Percentiles rank a stretch among this genome's conserved stretches.
Conservation (phyloP, 2,888 invertebrate genomes). For the Dolomedes plantarius region DNA sequence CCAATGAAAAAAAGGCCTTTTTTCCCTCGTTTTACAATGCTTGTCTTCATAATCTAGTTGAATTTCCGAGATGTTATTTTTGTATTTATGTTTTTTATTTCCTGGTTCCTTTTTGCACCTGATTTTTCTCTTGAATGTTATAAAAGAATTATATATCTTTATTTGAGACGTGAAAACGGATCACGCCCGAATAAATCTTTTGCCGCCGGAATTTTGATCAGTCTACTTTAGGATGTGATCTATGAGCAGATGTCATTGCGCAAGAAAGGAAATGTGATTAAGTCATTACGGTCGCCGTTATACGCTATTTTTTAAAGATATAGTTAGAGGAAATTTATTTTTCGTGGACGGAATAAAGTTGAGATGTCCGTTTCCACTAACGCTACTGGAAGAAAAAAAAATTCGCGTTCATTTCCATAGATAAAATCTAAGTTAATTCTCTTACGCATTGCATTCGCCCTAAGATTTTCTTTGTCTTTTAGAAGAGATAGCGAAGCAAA, state of each 20-base stretch:
- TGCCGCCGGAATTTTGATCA: background rate
- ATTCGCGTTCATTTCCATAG: too few species aligned
- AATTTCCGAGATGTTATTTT: background rate
- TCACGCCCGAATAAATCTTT: background rate
- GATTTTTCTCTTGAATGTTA: background rate
- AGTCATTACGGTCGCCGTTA: background rate
- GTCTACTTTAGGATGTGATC: background rate
- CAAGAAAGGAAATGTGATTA: background rate
- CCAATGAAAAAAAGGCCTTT: background rate
- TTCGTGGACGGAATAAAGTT: too few species aligned
- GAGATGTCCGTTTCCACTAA: too few species aligned
- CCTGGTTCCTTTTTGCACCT: background rate
- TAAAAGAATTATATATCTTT: background rate
- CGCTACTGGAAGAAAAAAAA: too few species aligned
- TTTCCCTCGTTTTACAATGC: background rate
- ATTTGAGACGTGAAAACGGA: background rate
- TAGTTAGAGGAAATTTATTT: too few species aligned
- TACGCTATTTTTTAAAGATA: background rate
- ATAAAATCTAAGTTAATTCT: too few species aligned
- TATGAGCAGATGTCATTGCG: background rate
- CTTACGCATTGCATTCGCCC: too few species aligned
- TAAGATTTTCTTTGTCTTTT: too few species aligned
- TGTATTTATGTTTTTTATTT: background rate
- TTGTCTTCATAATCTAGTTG: background rate
- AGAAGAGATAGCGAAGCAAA: too few species aligned